These are phyloP conservation scores for Ptychochromis oligacanthus DNA, from an alignment of 2,113 vertebrate genomes.

Conservation along the genomic window DNA sequence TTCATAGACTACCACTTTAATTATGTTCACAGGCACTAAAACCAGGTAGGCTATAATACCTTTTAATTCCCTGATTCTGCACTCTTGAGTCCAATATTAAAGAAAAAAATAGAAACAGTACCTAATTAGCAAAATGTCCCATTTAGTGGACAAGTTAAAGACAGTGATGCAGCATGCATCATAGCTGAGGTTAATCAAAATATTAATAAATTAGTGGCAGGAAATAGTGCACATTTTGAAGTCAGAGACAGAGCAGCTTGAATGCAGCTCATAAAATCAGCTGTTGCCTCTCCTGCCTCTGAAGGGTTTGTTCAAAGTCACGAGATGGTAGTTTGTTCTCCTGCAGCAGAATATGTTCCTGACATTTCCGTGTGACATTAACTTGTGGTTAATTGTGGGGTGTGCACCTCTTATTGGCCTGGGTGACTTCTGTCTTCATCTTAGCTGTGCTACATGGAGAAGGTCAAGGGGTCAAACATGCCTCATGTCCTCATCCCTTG, in stretches of 20 bases:
- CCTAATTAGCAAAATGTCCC: slow-evolving; percentile 44
- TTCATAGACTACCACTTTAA: slow-evolving; percentile 59
- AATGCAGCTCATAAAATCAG: neutral
- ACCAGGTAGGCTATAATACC: slow-evolving; percentile 38
- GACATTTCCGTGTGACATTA: slow-evolving; percentile 62
- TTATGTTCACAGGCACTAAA: slow-evolving; percentile 58
- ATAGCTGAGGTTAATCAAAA: neutral
- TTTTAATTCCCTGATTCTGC: neutral
- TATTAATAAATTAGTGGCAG: neutral
- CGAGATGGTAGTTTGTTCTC: slow-evolving; percentile 27
- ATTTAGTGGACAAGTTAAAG: slow-evolving; percentile 17
- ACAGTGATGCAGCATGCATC: neutral
- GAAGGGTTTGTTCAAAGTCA: slow-evolving; percentile 54
- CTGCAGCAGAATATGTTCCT: slow-evolving; percentile 31
- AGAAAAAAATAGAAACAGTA: slow-evolving; percentile 33
- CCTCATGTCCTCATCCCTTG: slow-evolving; percentile 58
- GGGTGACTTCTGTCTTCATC: slow-evolving; percentile 36
- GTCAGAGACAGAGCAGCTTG: neutral
- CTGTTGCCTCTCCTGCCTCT: neutral
- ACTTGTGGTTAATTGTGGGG: slow-evolving; percentile 43
- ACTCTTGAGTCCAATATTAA: neutral
- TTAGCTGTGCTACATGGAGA: neutral
- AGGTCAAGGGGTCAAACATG: slow-evolving; percentile 69
- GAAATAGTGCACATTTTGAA: neutral
- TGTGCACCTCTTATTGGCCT: slow-evolving; percentile 41